Evolutionary conservation across 2,113 vertebrate species (phyloP), one percentile per base, ranked within the genome.

Genomic region (Ibidorhyncha struthersii): DNA sequence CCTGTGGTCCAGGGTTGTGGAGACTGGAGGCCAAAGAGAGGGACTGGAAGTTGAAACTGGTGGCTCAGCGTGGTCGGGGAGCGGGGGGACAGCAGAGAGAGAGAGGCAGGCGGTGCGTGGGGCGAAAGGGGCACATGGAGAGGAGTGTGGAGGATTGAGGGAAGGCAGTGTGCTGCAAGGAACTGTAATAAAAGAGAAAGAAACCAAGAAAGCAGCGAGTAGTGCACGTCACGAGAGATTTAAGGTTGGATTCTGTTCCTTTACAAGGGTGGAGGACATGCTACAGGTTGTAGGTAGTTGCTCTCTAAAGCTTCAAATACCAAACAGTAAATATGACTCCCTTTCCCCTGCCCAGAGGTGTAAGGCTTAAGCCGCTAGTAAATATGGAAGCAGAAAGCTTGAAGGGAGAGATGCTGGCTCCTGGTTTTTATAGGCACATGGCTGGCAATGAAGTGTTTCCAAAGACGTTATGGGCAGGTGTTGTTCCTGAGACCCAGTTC

Each of bases 91-190:
- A n/a, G 27, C 10, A 40, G 8, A 61, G 26, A 23, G 19, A n/a
- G 16, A 29, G 8, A 8, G 32, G 45, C 13, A 50, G 25, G 36
- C 5, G 3, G 22, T 25, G 14, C 0, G 0, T 18, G 13, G 27
- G 15, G 7, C 1, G 0, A 26, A 67, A 41, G 16, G 11, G 16
- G 12, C 5, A 49, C 6, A 11, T 0, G 12, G 26, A 56, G 38
- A 62, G 27, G 14, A 30, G 12, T 30, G 9, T 30, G 0, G 3
- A 34, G 16, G 26, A n/a, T 17, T 16, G 22, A 21, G 2, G 12
- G 21, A 69, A 40, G 12, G 22, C 27, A 45, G 10, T 13, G n/a
- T 62, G 47, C 14, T 50, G 43, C 8, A n/a, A 84, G 17, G 25
- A 56, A 43, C 32, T 47, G 18, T 45, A 80, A 29, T 5, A 17